Evolutionary conservation across 2,888 invertebrate genomes (phyloP).

Genomic region (Shargacucullia verbasci): DNA sequence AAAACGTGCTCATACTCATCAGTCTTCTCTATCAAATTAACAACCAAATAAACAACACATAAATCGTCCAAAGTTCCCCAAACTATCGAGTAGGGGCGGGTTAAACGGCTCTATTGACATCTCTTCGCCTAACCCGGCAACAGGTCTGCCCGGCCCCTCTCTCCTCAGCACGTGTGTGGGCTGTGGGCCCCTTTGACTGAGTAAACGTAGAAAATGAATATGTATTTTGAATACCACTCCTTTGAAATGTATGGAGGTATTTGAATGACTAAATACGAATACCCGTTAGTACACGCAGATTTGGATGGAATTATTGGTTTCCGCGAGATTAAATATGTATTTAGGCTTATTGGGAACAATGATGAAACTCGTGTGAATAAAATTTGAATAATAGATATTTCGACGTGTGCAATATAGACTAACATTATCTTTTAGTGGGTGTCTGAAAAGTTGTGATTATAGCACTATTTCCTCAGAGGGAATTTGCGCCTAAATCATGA

Average conservation of each 20-base stretch:
- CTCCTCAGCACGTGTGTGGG: slow-evolving; percentile 40
- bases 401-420: too few species aligned
- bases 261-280: slow-evolving; percentile 47
- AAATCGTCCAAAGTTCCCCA: slow-evolving; percentile 29
- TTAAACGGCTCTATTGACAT: slow-evolving; percentile 49
- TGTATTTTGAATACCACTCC: slow-evolving; percentile 51
- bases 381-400: too few species aligned
- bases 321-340: slow-evolving; percentile 8
- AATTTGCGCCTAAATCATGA: too few species aligned
- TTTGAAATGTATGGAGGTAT: slow-evolving; percentile 32
- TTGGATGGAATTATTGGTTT: slow-evolving; percentile 27
- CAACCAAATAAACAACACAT: slow-evolving; percentile 25
- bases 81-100: slow-evolving; percentile 49
- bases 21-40: slow-evolving; percentile 18
- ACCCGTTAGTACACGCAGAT: slow-evolving; percentile 19
- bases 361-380: too few species aligned
- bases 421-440: too few species aligned
- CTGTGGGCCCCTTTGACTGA: slow-evolving; percentile 28
- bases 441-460: too few species aligned
- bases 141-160: slow-evolving; percentile 48
- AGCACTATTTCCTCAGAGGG: too few species aligned
- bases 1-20: too few species aligned
- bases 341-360: slow-evolving; percentile 4
- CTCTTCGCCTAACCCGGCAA: slow-evolving; percentile 33
- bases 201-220: slow-evolving; percentile 51